Conservation (phyloP, 1,140 invertebrate genomes). For the Euura saliciscinereae region DNA sequence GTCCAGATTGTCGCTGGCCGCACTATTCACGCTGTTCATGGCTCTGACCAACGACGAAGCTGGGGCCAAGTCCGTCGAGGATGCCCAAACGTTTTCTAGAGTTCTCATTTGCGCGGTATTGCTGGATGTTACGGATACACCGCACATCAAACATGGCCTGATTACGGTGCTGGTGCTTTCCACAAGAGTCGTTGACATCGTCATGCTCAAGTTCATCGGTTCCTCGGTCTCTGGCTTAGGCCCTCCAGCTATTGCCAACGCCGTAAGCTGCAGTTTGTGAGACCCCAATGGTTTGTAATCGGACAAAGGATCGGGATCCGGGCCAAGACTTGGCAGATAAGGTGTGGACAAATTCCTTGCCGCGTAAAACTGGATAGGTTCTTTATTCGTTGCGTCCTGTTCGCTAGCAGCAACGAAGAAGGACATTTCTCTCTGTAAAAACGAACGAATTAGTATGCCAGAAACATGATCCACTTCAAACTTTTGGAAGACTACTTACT, state of each 20-base stretch:
- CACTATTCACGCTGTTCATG: constrained; percentile 69
- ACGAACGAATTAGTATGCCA: constrained; percentile 6
- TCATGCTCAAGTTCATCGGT: constrained; percentile 28
- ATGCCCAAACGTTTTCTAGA: constrained; percentile 57
- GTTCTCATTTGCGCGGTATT: constrained; percentile 45
- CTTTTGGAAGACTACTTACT: constrained; percentile 34
- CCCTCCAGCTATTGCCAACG: constrained; percentile 60
- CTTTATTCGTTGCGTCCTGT: constrained; percentile 51
- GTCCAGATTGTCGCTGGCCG: constrained; percentile 56
- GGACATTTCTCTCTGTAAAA: constrained; percentile 49
- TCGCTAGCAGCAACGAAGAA: constrained; percentile 50
- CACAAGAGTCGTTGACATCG: constrained; percentile 21
- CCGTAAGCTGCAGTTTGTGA: constrained; percentile 54
- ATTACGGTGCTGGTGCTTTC: constrained; percentile 34
- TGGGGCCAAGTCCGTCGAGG: constrained; percentile 49
- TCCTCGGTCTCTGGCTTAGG: constrained; percentile 32
- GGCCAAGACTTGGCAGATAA: constrained; percentile 44
- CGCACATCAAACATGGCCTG: constrained; percentile 57
- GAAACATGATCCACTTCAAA: background rate
- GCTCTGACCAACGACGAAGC: constrained; percentile 63
- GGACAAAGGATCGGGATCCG: constrained; percentile 45
- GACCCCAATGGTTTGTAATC: constrained; percentile 44
- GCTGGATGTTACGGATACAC: constrained; percentile 48
- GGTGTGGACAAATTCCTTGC: constrained; percentile 41
- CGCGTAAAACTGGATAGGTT: constrained; percentile 49